phyloP scores from a whole-genome alignment of 2,888 invertebrate species.

The Polydrusus tereticollis region DNA sequence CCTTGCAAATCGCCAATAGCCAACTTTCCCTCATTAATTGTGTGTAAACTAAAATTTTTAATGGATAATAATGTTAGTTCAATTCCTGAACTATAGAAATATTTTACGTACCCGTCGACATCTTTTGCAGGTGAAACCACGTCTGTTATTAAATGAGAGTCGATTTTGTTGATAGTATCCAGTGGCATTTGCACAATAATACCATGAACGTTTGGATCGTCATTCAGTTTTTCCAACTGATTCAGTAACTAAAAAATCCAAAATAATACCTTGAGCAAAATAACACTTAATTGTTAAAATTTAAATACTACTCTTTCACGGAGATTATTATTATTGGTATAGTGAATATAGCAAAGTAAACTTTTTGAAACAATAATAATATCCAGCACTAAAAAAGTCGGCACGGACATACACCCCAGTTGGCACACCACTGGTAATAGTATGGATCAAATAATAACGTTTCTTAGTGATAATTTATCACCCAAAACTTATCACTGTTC shows the following conservation, averaged over 20 bases:
- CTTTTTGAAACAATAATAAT: too few species aligned
- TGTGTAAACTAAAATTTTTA: slow-evolving; percentile 75
- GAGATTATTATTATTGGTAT: too few species aligned
- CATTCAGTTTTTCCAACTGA: slow-evolving; percentile 82
- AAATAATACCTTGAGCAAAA: neutral
- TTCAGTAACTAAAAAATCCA: slow-evolving; percentile 72
- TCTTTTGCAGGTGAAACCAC: slow-evolving; percentile 91
- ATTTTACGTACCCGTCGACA: slow-evolving; percentile 86
- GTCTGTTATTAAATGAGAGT: slow-evolving; percentile 89
- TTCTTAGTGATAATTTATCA: too few species aligned
- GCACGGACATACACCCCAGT: too few species aligned
- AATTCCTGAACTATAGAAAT: neutral
- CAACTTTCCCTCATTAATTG: slow-evolving; percentile 92
- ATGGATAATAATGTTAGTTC: neutral
- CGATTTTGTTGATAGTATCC: slow-evolving; percentile 85
- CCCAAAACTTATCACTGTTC: too few species aligned
- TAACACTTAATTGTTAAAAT: too few species aligned
- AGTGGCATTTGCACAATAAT: slow-evolving; percentile 98
- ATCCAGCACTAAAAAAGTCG: too few species aligned
- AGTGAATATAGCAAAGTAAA: too few species aligned
- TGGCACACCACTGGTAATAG: too few species aligned
- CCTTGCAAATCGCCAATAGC: slow-evolving; percentile 91
- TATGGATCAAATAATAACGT: too few species aligned
- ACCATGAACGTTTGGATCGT: slow-evolving; percentile 88
- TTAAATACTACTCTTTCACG: too few species aligned